These are phyloP conservation scores for Poecile atricapillus DNA, from an alignment of 2,113 vertebrate genomes.

Conservation along the genomic window DNA sequence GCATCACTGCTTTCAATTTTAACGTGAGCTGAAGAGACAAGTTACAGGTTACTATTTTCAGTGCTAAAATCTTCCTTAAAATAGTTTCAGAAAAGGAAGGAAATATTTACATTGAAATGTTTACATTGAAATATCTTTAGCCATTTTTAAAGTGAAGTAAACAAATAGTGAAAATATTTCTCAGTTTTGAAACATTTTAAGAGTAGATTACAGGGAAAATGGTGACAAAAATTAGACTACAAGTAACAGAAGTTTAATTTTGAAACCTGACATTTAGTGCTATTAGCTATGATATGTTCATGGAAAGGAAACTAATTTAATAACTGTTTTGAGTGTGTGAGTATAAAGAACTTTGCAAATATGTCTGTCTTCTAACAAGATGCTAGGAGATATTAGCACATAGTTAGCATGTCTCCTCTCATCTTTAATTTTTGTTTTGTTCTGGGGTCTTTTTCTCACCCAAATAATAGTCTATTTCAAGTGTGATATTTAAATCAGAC, in stretches of 20 bases:
- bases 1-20: not conserved
- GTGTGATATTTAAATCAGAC: not conserved
- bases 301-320: slow-evolving; percentile 40
- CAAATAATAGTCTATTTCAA: not conserved
- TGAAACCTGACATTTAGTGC: slow-evolving; percentile 31
- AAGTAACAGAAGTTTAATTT: not conserved
- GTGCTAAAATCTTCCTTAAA: not conserved
- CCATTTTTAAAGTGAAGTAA: not conserved
- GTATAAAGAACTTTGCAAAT: not conserved
- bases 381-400: not conserved
- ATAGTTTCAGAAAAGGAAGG: not conserved
- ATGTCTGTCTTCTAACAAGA: slow-evolving; percentile 23
- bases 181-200: not conserved
- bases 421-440: not conserved
- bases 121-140: not conserved
- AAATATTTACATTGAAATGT: not conserved
- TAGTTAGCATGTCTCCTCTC: not conserved
- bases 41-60: not conserved
- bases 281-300: slow-evolving; percentile 26
- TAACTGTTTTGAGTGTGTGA: slow-evolving; percentile 27
- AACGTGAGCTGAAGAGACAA: not conserved
- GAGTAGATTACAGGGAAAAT: not conserved
- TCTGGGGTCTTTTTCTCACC: not conserved
- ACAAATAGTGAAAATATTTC: not conserved
- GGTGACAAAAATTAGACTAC: not conserved